Conservation (phyloP, 2,888 invertebrate species). For the Andrena chrysosceles region DNA sequence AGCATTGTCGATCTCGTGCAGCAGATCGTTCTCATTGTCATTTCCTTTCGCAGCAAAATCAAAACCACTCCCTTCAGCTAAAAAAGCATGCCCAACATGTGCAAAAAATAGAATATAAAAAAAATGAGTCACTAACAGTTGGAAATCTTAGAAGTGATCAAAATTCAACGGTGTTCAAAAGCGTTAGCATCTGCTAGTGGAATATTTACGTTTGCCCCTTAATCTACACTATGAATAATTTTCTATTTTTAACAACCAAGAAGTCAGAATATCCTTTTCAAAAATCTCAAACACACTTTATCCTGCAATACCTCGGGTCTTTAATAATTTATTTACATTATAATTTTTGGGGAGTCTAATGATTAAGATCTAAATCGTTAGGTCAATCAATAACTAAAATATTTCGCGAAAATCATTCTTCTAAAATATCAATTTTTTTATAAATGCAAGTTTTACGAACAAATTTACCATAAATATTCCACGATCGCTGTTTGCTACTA, state of each 20-base stretch:
- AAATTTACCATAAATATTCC: slow-evolving; percentile 28
- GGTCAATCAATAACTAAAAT: too few relatives aligned
- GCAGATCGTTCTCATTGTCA: slow-evolving; percentile 83
- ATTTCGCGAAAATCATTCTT: too few relatives aligned
- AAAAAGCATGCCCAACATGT: slow-evolving; percentile 75
- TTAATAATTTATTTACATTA: not conserved
- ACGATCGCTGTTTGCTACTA: not conserved
- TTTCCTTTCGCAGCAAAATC: slow-evolving; percentile 71
- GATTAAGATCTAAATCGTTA: too few relatives aligned
- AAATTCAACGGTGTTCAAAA: not conserved
- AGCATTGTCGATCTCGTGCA: slow-evolving; percentile 89
- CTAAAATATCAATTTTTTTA: too few relatives aligned
- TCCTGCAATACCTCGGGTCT: not conserved
- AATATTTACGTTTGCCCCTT: slow-evolving; percentile 27
- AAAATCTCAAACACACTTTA: not conserved
- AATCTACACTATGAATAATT: slow-evolving; percentile 14
- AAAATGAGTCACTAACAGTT: slow-evolving; percentile 12
- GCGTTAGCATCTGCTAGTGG: slow-evolving; percentile 1
- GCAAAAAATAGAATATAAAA: slow-evolving; percentile 48
- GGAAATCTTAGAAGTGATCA: not conserved
- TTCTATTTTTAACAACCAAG: slow-evolving; percentile 24
- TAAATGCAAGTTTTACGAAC: too few relatives aligned
- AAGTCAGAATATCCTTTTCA: not conserved
- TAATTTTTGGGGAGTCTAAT: too few relatives aligned
- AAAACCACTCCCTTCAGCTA: slow-evolving; percentile 75